phyloP scores from a whole-genome alignment of 2,888 invertebrate genomes.

The Fragum fragum region DNA sequence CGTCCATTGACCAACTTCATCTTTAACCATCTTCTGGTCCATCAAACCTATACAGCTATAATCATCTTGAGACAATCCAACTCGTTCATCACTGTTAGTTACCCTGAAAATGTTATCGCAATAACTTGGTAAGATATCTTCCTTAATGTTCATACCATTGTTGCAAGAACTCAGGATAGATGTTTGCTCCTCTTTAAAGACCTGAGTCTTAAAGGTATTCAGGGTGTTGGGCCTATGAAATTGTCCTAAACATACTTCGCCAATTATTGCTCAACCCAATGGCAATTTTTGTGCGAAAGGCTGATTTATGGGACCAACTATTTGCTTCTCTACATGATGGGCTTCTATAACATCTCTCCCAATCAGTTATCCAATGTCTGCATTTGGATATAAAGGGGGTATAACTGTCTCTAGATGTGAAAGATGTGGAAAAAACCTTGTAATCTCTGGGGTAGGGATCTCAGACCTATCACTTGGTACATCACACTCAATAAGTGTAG shows the following conservation, averaged over 20 bases:
- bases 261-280: neutral
- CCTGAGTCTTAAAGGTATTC: neutral
- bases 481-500: constrained; percentile 20
- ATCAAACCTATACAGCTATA: constrained; percentile 37
- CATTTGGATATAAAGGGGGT: neutral
- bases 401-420: neutral
- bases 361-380: neutral
- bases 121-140: no score
- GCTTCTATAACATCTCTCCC: neutral
- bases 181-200: neutral
- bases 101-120: neutral
- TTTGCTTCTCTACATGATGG: neutral
- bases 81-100: constrained; percentile 24
- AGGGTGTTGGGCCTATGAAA: neutral
- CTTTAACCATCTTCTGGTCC: constrained; percentile 41
- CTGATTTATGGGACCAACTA: neutral
- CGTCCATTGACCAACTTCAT: constrained; percentile 46
- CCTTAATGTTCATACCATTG: no score
- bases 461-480: neutral
- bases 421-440: neutral
- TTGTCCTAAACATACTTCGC: neutral
- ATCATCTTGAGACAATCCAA: constrained; percentile 32
- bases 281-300: neutral
- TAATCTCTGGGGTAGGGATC: neutral
- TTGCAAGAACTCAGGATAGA: neutral